Base-by-base conservation (phyloP, 2,888 invertebrate genomes). In the Ochropacha duplaris region DNA sequence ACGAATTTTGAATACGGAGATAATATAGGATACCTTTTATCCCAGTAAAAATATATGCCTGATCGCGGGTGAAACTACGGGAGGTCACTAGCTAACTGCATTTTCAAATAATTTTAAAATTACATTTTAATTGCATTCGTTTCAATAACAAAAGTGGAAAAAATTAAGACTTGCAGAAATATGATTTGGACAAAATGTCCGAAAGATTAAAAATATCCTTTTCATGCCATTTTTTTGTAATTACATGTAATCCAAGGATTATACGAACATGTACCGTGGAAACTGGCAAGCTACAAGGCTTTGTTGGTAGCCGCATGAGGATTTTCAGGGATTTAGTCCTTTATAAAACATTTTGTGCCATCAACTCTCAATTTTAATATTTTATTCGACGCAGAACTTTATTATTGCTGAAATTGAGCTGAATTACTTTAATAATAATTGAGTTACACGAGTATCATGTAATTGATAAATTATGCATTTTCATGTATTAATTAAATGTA, bases 231-330 rank as follows among this genome's bases (percentile, higher is more conserved):
- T 76, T 78, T 73, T 81, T 79, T 76, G 73, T 72, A 78, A 80
- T 77, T 71, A 74, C 62, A 51, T 64, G 65, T 81, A 81, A 84
- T 81, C 82, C 79, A 55, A 49, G 81, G 86, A 82, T 88, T 87
- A 86, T 76, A 69, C 70, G 65, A 76, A 74, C 73, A 71, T 79
- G 78, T 78, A 75, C 75, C 76, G 74, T 73, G 74, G 74, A 81
- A 84, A 84, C 80, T 77, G 80, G 74, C 74, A 74, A 83, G 79
- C 75, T 76, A 74, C 79, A 84, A 85, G 82, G 83, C 86, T 81
- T 81, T 74, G 69, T 74, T 79, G 76, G 69, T 78, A 86, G 81
- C 85, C 86, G 78, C 80, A 81, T 65, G 76, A 78, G 86, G 83
- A 84, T 86, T 87, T 85, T 74, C 72, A 70, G 74, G 81, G 84